These are phyloP conservation scores for Falco columbarius DNA, from an alignment of 2,797 vertebrate genomes.

Conservation along the genomic window DNA sequence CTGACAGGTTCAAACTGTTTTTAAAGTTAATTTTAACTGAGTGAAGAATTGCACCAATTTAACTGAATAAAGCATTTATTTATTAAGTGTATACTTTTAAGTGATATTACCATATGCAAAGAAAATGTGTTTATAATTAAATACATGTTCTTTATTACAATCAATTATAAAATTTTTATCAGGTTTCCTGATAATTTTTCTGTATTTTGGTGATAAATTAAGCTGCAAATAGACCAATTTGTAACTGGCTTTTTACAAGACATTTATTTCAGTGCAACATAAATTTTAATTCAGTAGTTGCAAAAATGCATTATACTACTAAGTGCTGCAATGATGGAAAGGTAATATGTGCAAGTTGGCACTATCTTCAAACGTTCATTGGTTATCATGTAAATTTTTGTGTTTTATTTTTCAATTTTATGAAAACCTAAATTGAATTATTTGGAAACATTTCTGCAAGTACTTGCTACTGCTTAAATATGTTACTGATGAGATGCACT, in stretches of 20 bases:
- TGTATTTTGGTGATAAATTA: slow-evolving; percentile 28
- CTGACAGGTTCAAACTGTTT: neutral
- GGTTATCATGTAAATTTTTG: neutral
- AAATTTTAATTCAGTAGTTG: neutral
- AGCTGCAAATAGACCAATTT: slow-evolving; percentile 16
- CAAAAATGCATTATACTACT: neutral
- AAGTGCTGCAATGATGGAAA: neutral
- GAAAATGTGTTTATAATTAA: neutral
- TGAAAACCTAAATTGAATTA: slow-evolving; percentile 1
- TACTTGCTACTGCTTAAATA: neutral
- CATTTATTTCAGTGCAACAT: neutral
- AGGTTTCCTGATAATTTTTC: neutral
- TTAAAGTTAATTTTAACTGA: neutral
- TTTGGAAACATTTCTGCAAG: neutral
- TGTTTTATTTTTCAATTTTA: slow-evolving; percentile 9
- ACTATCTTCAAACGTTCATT: neutral
- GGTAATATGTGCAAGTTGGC: neutral
- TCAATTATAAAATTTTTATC: neutral
- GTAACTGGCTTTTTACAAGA: neutral
- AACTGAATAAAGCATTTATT: slow-evolving; percentile 46
- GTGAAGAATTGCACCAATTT: neutral
- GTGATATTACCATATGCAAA: neutral
- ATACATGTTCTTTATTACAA: neutral
- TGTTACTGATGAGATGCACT: neutral
- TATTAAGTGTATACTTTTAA: slow-evolving; percentile 9